Evolutionary conservation across 2,888 invertebrate species (phyloP).

Genomic region (Calameuta idolon): DNA sequence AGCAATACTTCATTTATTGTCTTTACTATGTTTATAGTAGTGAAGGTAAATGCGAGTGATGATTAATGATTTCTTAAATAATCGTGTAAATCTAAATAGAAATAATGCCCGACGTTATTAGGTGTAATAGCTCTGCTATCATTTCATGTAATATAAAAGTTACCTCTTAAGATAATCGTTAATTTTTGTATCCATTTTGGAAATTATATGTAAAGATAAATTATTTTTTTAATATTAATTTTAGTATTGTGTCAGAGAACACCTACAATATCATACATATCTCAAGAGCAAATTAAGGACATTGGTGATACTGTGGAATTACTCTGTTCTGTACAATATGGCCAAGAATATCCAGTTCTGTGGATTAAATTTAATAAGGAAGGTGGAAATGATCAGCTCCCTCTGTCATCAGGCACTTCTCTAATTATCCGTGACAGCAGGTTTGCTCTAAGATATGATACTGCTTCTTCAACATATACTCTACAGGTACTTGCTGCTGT

Average conservation of each 20-base stretch:
- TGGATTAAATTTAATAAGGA: conserved; percentile 79
- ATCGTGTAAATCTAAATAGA: background rate
- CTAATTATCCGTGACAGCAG: conserved; percentile 88
- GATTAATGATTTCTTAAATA: background rate
- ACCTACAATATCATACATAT: conserved; percentile 91
- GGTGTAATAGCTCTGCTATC: background rate
- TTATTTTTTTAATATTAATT: conserved; percentile 37
- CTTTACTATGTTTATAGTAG: background rate
- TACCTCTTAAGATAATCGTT: background rate
- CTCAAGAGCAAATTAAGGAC: conserved; percentile 92
- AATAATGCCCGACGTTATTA: background rate
- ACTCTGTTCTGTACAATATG: conserved; percentile 90
- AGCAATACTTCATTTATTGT: background rate
- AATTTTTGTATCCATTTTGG: background rate
- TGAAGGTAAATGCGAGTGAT: background rate
- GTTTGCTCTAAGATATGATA: conserved; percentile 84
- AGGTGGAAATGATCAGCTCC: conserved; percentile 77
- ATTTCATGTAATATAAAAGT: background rate
- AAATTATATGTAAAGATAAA: background rate
- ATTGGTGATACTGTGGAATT: conserved; percentile 91
- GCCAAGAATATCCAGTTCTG: conserved; percentile 86
- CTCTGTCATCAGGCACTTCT: conserved; percentile 85
- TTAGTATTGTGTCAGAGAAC: conserved; percentile 77
- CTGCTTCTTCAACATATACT: conserved; percentile 83
- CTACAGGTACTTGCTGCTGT: conserved; percentile 70